Conservation (phyloP, 2,113 vertebrate genomes). For the Alosa alosa region DNA sequence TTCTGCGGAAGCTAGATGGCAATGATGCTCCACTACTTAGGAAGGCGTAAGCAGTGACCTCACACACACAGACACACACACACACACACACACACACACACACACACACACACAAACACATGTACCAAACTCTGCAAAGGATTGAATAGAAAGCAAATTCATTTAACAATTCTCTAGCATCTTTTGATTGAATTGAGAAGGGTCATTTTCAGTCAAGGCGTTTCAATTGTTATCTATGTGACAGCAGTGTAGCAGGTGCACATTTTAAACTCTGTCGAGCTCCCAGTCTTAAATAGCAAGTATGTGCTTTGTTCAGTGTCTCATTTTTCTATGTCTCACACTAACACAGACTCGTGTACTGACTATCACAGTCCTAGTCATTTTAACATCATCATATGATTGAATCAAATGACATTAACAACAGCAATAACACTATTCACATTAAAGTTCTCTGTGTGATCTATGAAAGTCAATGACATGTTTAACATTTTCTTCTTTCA, state of each 20-base stretch:
- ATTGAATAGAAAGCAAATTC: neutral
- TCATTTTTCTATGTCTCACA: slow-evolving; percentile 12
- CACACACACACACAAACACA: slow-evolving; percentile 10
- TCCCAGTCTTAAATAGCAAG: neutral
- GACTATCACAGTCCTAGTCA: neutral
- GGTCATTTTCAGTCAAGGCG: neutral
- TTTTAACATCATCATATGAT: neutral
- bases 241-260: neutral
- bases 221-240: neutral
- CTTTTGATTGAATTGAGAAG: neutral
- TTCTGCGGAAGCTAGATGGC: slow-evolving; percentile 55
- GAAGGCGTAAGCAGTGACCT: slow-evolving; percentile 39
- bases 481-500: slow-evolving; percentile 11
- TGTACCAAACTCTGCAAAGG: neutral
- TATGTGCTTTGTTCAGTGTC: neutral
- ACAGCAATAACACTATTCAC: neutral
- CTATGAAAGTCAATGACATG: neutral
- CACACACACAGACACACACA: neutral
- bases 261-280: neutral
- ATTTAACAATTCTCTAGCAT: neutral
- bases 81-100: slow-evolving; percentile 9
- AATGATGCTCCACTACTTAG: slow-evolving; percentile 45
- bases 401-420: neutral
- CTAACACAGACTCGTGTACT: neutral
- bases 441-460: neutral